phyloP scores from a whole-genome alignment of 2,113 vertebrate genomes.

The Grantiella picta region DNA sequence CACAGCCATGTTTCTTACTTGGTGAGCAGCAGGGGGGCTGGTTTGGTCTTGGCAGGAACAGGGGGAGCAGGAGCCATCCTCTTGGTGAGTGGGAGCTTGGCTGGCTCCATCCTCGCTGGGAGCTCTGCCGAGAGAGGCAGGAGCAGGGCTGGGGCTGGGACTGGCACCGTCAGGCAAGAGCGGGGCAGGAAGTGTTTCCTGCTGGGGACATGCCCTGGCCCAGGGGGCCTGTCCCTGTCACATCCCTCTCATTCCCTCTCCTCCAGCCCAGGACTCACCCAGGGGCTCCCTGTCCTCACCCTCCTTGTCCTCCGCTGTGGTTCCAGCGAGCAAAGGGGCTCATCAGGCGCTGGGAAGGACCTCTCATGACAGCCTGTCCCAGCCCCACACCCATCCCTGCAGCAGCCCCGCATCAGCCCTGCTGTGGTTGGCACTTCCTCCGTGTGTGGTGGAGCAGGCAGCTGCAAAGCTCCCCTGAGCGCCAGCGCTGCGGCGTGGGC shows the following conservation, averaged over 20 bases:
- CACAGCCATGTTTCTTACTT: background rate
- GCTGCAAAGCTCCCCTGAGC: background rate
- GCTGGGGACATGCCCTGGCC: rapidly evolving
- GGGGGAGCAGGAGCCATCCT: conserved; percentile 37
- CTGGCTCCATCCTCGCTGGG: background rate
- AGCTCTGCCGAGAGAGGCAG: background rate
- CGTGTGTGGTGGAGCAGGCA: background rate
- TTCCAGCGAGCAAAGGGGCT: background rate
- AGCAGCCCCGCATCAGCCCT: background rate
- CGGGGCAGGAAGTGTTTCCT: background rate
- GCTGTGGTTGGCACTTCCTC: background rate
- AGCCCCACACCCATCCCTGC: background rate
- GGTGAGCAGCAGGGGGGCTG: rapidly evolving
- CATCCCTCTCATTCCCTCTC: background rate
- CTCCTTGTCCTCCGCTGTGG: background rate
- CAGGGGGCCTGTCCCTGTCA: background rate
- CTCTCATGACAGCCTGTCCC: background rate
- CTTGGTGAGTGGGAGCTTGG: conserved; percentile 36
- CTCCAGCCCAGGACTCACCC: background rate
- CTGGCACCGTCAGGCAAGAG: rapidly evolving
- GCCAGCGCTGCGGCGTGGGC: background rate
- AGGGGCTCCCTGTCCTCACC: rapidly evolving
- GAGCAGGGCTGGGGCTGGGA: background rate
- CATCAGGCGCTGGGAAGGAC: rapidly evolving
- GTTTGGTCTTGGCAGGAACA: conserved; percentile 31